Conservation (phyloP, 2,113 vertebrate species). For the Indicator indicator region DNA sequence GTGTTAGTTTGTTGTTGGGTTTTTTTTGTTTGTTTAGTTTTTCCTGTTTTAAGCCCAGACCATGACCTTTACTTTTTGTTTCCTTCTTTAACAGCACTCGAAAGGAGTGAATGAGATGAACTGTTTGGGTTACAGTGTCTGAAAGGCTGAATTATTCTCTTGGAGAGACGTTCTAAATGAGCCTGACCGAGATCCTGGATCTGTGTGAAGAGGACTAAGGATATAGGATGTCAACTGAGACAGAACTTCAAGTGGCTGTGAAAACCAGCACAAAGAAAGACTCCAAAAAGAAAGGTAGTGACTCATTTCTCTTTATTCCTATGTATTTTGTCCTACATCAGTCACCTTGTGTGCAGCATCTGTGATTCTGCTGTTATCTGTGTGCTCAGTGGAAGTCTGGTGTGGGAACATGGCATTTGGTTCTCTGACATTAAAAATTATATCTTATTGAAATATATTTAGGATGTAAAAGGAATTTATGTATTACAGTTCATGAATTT, state of each 20-base stretch:
- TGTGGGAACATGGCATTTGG: not conserved
- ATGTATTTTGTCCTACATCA: not conserved
- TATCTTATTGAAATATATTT: not conserved
- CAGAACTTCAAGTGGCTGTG: constrained; percentile 98
- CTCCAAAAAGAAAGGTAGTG: constrained; percentile 96
- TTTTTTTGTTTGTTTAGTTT: no score
- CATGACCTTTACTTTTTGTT: constrained; percentile 23
- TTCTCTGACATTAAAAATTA: not conserved
- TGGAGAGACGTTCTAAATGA: constrained; percentile 92
- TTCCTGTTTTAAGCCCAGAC: not conserved
- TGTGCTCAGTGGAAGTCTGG: not conserved
- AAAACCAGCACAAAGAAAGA: constrained; percentile 99
- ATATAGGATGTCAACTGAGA: constrained; percentile 99
- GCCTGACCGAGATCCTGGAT: constrained; percentile 88
- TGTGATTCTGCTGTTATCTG: not conserved
- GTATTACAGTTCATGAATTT: not conserved
- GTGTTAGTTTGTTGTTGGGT: no score
- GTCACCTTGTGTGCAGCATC: not conserved
- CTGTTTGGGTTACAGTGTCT: constrained; percentile 84
- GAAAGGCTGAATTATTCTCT: constrained; percentile 82
- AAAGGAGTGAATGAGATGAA: constrained; percentile 88
- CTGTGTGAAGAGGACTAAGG: constrained; percentile 92
- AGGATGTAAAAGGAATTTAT: not conserved
- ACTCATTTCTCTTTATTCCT: not conserved
- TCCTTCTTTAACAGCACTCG: constrained; percentile 77